Evolutionary conservation across 2,113 vertebrate species (phyloP).

Genomic region (Pyxicephalus adspersus): DNA sequence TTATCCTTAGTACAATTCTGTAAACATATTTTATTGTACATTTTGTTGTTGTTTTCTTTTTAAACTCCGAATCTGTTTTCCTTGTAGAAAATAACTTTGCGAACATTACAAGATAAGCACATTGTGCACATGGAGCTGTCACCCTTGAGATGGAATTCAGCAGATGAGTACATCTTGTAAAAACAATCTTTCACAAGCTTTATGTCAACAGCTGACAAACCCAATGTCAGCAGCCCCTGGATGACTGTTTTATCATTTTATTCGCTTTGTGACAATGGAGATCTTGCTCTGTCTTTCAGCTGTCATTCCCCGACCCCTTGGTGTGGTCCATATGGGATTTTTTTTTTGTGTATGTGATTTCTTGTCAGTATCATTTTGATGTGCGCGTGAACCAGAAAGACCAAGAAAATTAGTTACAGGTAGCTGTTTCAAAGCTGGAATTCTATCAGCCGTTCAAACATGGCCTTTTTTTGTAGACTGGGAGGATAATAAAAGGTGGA

Average conservation of each 20-base stretch:
- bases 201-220: conserved; percentile 28
- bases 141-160: not conserved
- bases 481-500: not conserved
- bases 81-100: not conserved
- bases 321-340: not conserved
- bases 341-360: not conserved
- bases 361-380: not conserved
- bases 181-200: conserved; percentile 28
- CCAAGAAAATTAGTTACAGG: conserved; percentile 2
- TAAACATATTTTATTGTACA: not conserved
- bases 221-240: not conserved
- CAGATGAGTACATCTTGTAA: conserved; percentile 23
- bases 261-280: conserved; percentile 2
- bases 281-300: not conserved
- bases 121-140: not conserved
- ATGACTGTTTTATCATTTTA: not conserved
- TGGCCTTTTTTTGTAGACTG: not conserved
- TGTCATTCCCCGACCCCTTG: not conserved
- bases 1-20: too few species aligned
- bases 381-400: conserved; percentile 10
- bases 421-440: conserved; percentile 9
- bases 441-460: not conserved
- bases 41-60: not conserved
- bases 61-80: not conserved
- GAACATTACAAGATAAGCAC: not conserved